Base-by-base conservation (phyloP, 1,140 invertebrate genomes). In the Drosophila sulfurigaster region DNA sequence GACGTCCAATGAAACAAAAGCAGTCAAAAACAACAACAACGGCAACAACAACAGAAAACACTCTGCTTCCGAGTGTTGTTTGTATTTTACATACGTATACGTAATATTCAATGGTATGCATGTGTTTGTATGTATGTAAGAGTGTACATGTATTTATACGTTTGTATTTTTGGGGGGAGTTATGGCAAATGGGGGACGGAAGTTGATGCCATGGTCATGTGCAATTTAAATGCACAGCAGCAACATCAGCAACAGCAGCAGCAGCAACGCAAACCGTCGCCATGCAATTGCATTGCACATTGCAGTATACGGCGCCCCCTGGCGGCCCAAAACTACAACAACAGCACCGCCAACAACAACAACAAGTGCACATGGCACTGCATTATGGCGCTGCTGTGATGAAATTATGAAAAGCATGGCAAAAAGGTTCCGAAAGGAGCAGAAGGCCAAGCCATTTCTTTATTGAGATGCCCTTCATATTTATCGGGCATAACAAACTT, bases 171-270 rank as follows among this genome's bases (percentile, higher is more conserved):
- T 7, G 35, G 35, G n/a, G n/a, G 41, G 43, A 45, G 20, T 25
- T 45, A 48, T 58, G 73, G 80, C 43, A 16, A 67, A 70, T 72
- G 72, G 69, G 51, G 79, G 60, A 72, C 79, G 85, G 85, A 89
- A 89, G 85, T 90, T 79, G 81, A 75, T 90, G 86, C 86, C 85
- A 85, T 75, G 85, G 81, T 75, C 83, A 89, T 87, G 83, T 90
- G 86, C 85, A 89, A 89, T 89, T 89, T 89, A 89, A 89, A 89
- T 89, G 78, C 85, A 81, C 77, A 72, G 69, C 82, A 70, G 58
- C 77, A 73, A 70, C 59, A 16, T 35, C 41, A 13, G 38, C 49
- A 45, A n/a, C 66, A n/a, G 28, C 45, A 20, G 15, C 54, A 5
- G 57, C 54, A 54, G 20, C 35, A 13, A 28, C 56, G 49, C 60